Base-by-base conservation (phyloP, 2,797 vertebrate genomes). In the Gorsachius magnificus region DNA sequence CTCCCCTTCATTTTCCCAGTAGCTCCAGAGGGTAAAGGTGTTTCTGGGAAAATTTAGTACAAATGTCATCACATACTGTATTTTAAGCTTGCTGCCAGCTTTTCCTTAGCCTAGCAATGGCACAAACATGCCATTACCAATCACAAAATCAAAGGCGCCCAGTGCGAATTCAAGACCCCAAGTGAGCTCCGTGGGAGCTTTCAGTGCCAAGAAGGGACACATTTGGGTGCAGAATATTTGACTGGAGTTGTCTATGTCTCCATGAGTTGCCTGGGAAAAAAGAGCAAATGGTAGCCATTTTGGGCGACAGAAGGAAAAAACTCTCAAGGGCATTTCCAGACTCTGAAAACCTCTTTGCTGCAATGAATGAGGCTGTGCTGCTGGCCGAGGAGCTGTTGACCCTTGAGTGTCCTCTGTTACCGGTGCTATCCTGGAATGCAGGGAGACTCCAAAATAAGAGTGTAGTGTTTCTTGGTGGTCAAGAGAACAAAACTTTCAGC, bases 401-500 rank as follows among this genome's bases (percentile, higher is more conserved):
- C 95, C 92, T 90, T 95, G 69, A 0, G 0, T 95, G 95, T 97
- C 92, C 97, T 94, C 91, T 95, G 93, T 96, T 96, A 90, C 94
- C 3, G 0, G 90, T 95, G 95, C 93, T 95, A 91, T 96, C 95
- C 96, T 94, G 95, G 96, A 97, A 97, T 97, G 92, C 92, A 94
- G 57, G 87, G 85, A 90, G 95, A 83, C 87, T 95, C 95, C 96
- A 93, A 95, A 96, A 95, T 92, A 94, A 96, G 84, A 91, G 92
- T 87, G 92, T 81, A 96, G 89, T 95, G 95, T 95, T 97, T 95
- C 95, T 94, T 11, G 5, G 87, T 96, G 96, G 96, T 72, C 92
- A 94, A 87, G 92, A 97, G 94, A 96, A 96, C 95, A 96, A 93
- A 97, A 93, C 92, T 92, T 96, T 92, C 76, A 71, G 90, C 94